Base-by-base conservation (phyloP, 2,888 invertebrate genomes). In the Xestia sexstrigata region DNA sequence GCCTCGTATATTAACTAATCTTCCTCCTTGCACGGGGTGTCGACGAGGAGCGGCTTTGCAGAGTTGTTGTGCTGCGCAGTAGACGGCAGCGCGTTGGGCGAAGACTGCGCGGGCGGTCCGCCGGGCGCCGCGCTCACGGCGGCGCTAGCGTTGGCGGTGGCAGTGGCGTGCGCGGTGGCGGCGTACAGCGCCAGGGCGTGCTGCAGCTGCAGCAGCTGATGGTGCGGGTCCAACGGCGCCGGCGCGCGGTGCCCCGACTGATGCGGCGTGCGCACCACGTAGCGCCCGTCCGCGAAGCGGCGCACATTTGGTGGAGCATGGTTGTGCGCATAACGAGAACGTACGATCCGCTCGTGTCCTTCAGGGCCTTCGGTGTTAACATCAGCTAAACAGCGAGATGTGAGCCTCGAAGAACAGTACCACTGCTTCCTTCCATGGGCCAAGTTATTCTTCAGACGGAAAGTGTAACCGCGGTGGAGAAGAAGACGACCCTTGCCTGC, bases 341-440 rank as follows among this genome's bases (percentile, higher is more conserved):
- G 96, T 78, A 96, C 96, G 83, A 96, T 96, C 85, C 96, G 96
- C 91, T 96, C 96, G 89, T 95, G 96, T 0, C 96, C 96, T 88
- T 96, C 96, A n/a, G 96, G 96, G 0, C 96, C 96, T 88, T 96
- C 96, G 45, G 96, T 96, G 90, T 96, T 96, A 35, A 96, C 96
- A 87, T 96, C 96, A 81, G 96, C 96, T 67, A 96, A 93, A 89
- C 96, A 96, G 86, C 96, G 96, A 58, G 96, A 96, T 23, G 96
- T 96, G 74, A 96, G 93, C 60, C 96, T 93, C 74, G 96, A 96
- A 30, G 96, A 96, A 89, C 96, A 96, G 89, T 96, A 96, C 96
- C 96, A 96, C 88, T 96, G 96, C 92, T 96, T 97, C 86, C 96
- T 94, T 3, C 96, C 96, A 87, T 96, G 96, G n/a, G 96, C 96